phyloP scores from a whole-genome alignment of 1,140 invertebrate species.

The Zaprionus inermis region DNA sequence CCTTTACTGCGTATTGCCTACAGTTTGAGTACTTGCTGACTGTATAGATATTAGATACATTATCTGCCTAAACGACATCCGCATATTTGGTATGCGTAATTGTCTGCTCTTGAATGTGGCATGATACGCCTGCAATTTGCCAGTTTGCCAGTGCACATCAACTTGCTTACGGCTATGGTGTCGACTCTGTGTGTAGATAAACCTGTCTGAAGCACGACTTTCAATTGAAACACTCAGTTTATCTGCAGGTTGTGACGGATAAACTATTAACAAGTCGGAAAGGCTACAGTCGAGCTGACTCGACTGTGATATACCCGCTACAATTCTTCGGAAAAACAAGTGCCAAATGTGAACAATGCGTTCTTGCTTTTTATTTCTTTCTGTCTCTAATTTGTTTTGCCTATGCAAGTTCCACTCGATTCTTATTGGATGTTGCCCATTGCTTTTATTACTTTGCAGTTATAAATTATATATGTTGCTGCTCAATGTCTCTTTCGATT shows the following conservation, averaged over 20 bases:
- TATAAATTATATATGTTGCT: too few relatives aligned
- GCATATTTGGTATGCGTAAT: slow-evolving; percentile 34
- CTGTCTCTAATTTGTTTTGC: too few relatives aligned
- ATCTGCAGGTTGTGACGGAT: slow-evolving; percentile 34
- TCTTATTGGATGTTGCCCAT: too few relatives aligned
- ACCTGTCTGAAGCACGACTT: slow-evolving; percentile 6
- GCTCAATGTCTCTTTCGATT: too few relatives aligned
- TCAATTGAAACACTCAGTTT: slow-evolving; percentile 39
- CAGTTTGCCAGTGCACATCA: slow-evolving; percentile 5
- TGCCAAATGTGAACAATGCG: too few relatives aligned
- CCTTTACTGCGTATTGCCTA: background rate
- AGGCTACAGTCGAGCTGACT: too few relatives aligned
- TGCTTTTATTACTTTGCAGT: too few relatives aligned
- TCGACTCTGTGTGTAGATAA: slow-evolving; percentile 10
- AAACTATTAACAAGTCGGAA: too few relatives aligned
- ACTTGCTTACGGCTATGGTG: slow-evolving; percentile 6
- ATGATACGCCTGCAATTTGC: slow-evolving; percentile 25
- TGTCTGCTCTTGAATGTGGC: slow-evolving; percentile 29
- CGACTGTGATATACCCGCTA: too few relatives aligned
- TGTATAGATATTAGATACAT: background rate
- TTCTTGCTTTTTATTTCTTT: too few relatives aligned
- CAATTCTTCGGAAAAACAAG: too few relatives aligned
- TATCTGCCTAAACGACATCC: slow-evolving; percentile 7
- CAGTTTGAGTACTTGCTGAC: background rate
- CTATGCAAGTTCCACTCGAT: too few relatives aligned